These are phyloP conservation scores for Siderastrea radians DNA, from an alignment of 92 coral and sea anemone genomes.

Conservation along the genomic window DNA sequence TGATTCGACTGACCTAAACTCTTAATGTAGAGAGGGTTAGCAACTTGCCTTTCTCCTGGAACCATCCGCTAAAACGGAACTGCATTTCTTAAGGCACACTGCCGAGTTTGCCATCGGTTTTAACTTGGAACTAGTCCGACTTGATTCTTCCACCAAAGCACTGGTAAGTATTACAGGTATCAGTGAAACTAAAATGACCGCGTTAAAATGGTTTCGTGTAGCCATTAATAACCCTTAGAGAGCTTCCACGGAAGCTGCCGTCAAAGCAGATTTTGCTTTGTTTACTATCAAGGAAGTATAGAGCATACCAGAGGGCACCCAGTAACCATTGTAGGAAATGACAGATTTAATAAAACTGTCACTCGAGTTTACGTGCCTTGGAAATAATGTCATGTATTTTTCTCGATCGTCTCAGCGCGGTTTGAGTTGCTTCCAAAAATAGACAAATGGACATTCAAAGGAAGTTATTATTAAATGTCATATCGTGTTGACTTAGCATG, in stretches of 20 bases:
- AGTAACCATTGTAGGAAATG: too few species aligned
- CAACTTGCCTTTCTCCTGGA: constrained; percentile 1
- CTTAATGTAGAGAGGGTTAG: background rate
- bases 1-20: too few species aligned
- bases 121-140: background rate
- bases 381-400: too few species aligned
- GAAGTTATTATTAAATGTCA: too few species aligned
- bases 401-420: too few species aligned
- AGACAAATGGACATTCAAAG: too few species aligned
- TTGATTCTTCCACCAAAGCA: background rate
- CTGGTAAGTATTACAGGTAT: background rate
- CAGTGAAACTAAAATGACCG: background rate
- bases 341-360: too few species aligned
- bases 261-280: background rate
- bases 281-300: background rate
- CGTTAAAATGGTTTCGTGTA: background rate
- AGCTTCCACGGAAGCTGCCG: background rate
- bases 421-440: too few species aligned
- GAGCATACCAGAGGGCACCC: too few species aligned
- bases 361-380: too few species aligned
- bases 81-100: background rate
- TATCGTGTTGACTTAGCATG: too few species aligned
- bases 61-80: background rate
- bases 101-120: background rate
- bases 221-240: background rate